These are phyloP conservation scores for Octodon degus DNA, from an alignment of 2,113 vertebrate genomes.

Conservation along the genomic window DNA sequence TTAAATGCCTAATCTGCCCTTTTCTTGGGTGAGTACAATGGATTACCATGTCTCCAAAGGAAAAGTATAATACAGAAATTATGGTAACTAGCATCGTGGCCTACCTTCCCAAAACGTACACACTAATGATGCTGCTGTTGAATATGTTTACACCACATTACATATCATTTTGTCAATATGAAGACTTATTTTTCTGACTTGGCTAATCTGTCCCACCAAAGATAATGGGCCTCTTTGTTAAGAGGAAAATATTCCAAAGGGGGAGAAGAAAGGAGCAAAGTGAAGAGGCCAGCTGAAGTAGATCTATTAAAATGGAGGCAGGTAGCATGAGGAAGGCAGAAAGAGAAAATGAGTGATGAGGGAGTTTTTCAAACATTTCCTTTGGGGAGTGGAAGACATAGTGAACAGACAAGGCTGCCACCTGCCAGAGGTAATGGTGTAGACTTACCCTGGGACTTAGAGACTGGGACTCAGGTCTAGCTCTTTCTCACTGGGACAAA, in stretches of 20 bases:
- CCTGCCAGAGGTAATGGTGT: not conserved
- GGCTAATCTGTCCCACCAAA: not conserved
- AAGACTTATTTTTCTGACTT: not conserved
- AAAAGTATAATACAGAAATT: conserved; percentile 6
- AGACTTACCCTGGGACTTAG: not conserved
- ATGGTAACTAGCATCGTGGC: not conserved
- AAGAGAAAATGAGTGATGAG: conserved; percentile 5
- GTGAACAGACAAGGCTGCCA: not conserved
- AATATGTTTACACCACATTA: not conserved
- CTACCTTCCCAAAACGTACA: not conserved
- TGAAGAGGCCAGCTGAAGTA: not conserved
- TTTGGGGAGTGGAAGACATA: not conserved
- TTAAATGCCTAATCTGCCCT: not conserved
- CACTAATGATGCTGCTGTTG: not conserved
- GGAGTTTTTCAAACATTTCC: not conserved
- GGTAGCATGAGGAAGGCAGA: not conserved
- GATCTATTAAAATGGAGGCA: not conserved
- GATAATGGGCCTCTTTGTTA: not conserved
- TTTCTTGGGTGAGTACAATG: conserved; percentile 1
- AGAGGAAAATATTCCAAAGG: not conserved
- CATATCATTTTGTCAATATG: not conserved
- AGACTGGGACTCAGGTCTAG: not conserved
- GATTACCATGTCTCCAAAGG: conserved; percentile 8
- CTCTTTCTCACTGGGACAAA: not conserved
- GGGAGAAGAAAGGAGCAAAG: not conserved